A percentile compares a stretch with the other conserved stretches of the same genome.
Conservation (phyloP, 2,113 vertebrate genomes). For the Cyanistes caeruleus region DNA sequence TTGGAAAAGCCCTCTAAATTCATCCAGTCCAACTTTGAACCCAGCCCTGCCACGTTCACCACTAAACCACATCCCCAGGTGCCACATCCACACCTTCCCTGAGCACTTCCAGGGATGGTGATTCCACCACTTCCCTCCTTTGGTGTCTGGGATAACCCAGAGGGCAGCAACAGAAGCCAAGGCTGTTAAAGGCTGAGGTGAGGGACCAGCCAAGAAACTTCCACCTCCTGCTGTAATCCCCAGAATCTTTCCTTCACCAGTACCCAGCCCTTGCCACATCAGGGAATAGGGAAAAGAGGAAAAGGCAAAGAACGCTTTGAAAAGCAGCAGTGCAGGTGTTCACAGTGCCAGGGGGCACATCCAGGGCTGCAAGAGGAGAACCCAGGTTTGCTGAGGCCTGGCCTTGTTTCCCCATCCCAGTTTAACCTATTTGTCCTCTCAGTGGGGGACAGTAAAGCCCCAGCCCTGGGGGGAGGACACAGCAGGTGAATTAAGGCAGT, state of each 20-base stretch:
- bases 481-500: slow-evolving; percentile 35
- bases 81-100: not conserved
- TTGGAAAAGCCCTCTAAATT: not conserved
- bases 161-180: not conserved
- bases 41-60: not conserved
- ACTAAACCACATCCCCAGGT: not conserved
- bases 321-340: not conserved
- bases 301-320: not conserved
- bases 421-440: slow-evolving; percentile 48
- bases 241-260: not conserved
- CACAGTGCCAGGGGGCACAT: not conserved
- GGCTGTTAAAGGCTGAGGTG: not conserved
- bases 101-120: not conserved
- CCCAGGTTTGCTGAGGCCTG: not conserved
- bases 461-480: not conserved
- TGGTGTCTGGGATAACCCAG: not conserved
- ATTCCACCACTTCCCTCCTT: not conserved
- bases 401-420: not conserved
- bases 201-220: not conserved
- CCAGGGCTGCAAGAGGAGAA: not conserved
- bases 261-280: not conserved
- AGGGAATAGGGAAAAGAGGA: not conserved
- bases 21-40: not conserved
- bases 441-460: slow-evolving; percentile 31
- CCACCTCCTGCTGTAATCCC: not conserved